phyloP scores from a whole-genome alignment of 2,888 invertebrate species.

The Oxystoma pomonae region DNA sequence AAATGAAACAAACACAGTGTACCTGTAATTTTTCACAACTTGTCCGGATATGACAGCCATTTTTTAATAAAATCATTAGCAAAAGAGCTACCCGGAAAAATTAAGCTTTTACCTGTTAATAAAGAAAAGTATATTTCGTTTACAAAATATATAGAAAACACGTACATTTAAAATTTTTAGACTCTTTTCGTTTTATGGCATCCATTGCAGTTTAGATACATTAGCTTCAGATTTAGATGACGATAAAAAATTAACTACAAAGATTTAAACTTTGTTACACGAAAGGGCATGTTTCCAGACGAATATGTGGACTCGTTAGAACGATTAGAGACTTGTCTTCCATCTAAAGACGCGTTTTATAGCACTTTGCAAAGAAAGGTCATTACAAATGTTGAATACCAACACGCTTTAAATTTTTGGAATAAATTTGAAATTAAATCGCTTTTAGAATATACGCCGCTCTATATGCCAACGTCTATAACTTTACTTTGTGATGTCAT shows the following conservation, averaged over 20 bases:
- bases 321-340: background rate
- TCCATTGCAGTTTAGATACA: background rate
- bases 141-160: background rate
- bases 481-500: background rate
- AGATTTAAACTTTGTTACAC: background rate
- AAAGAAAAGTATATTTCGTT: background rate
- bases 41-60: background rate
- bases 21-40: no score
- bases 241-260: background rate
- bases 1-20: no score
- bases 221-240: background rate
- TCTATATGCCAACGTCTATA: background rate
- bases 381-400: background rate
- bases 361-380: background rate
- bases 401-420: background rate
- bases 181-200: background rate
- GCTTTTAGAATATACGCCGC: background rate
- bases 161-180: background rate
- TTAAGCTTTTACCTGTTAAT: background rate
- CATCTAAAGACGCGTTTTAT: background rate
- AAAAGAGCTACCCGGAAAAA: no score
- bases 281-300: background rate
- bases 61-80: background rate
- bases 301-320: background rate
- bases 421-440: background rate